A percentile compares a stretch with the other conserved stretches of the same genome.
These are phyloP conservation scores for Zonitis immaculata DNA, from an alignment of 2,888 invertebrate species.

Conservation along the genomic window DNA sequence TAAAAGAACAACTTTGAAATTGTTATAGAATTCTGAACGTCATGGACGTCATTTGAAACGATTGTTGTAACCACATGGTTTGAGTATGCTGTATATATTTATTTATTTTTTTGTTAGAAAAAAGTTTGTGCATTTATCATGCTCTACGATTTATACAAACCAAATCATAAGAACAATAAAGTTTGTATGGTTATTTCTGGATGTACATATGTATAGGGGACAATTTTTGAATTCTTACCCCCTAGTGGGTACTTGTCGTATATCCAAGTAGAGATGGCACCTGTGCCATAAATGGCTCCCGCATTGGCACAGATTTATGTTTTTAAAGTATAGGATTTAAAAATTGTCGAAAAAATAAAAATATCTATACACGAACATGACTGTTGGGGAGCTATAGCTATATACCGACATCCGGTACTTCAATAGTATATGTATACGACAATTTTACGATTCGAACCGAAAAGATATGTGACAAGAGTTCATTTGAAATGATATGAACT, in stretches of 20 bases:
- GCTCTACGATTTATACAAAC: not conserved
- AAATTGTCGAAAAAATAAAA: not conserved
- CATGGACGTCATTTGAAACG: too few relatives aligned
- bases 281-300: slow-evolving; percentile 2
- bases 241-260: slow-evolving; percentile 3
- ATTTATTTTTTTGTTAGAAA: too few relatives aligned
- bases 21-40: too few relatives aligned
- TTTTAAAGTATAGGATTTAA: not conserved
- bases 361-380: too few relatives aligned
- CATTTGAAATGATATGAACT: not conserved
- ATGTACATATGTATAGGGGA: not conserved
- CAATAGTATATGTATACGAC: not conserved
- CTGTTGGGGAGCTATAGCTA: not conserved
- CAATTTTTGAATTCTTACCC: slow-evolving; percentile 5
- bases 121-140: not conserved
- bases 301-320: slow-evolving; percentile 1
- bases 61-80: too few relatives aligned
- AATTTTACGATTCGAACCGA: not conserved
- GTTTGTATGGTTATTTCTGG: not conserved
- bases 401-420: not conserved
- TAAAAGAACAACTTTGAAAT: too few relatives aligned
- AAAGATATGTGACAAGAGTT: not conserved
- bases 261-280: slow-evolving; percentile 4
- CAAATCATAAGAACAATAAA: not conserved
- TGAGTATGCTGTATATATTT: too few relatives aligned